phyloP scores from a whole-genome alignment of 2,113 vertebrate genomes.

The Xyrauchen texanus region DNA sequence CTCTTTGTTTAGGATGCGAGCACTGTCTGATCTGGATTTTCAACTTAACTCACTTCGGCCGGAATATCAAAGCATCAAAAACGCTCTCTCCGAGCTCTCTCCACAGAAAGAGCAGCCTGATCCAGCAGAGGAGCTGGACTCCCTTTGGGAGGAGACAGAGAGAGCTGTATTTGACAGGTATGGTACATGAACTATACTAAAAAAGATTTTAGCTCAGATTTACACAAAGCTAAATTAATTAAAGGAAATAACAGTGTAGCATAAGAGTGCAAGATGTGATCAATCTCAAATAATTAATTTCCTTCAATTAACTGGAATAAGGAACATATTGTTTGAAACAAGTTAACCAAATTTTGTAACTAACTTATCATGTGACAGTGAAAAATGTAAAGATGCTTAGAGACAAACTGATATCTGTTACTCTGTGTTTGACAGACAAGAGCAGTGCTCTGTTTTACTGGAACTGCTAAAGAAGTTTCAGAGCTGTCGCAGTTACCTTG shows the following conservation, averaged over 20 bases:
- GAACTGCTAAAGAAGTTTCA: slow-evolving; percentile 91
- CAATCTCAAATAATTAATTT: too few species aligned
- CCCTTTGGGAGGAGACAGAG: slow-evolving; percentile 81
- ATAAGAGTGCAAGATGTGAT: too few species aligned
- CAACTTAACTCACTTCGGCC: slow-evolving; percentile 74
- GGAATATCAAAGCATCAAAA: slow-evolving; percentile 76
- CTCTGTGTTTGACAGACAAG: slow-evolving; percentile 71
- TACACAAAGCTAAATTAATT: too few species aligned
- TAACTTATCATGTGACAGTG: too few species aligned
- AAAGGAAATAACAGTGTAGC: too few species aligned
- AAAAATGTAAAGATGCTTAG: too few species aligned
- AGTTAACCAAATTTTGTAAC: too few species aligned
- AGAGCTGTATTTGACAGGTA: slow-evolving; percentile 70
- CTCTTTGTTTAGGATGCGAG: slow-evolving; percentile 76
- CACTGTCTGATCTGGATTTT: slow-evolving; percentile 78
- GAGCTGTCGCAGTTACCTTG: slow-evolving; percentile 78
- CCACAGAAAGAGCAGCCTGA: slow-evolving; percentile 41
- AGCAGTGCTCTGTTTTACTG: slow-evolving; percentile 80
- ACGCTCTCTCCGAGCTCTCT: slow-evolving; percentile 66
- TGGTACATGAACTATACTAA: neutral
- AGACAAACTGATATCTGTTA: neutral
- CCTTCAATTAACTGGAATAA: too few species aligned
- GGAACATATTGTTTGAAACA: too few species aligned
- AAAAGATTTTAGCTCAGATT: too few species aligned
- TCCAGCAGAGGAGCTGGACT: slow-evolving; percentile 68